Base-by-base conservation (phyloP, 2,888 invertebrate genomes). In the Branchellion lobata region DNA sequence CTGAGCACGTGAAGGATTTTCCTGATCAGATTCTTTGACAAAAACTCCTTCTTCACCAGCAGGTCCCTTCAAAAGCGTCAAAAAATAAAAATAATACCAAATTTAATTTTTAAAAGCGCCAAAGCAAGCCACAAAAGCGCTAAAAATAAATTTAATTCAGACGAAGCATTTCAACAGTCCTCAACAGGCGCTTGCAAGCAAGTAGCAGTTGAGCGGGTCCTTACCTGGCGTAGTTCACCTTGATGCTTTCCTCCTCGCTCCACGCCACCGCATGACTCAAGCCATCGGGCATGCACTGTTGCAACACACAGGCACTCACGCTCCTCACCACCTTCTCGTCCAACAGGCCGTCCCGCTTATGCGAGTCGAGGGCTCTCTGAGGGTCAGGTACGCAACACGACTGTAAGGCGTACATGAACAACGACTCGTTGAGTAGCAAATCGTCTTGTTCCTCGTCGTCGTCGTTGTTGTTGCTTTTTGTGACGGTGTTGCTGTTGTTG, bases 11-110 rank as follows among this genome's bases (percentile, higher is more conserved):
- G 11, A n/a, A 57, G 8, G n/a, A 57, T n/a, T n/a, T 57, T 57
- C 3, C 61, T 8, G n/a, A 57, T 3, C 21, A 57, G 21, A 14
- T n/a, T n/a, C 3, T 18, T 57, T 3, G 3, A 3, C 11, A 57
- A 3, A 57, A 57, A 57, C 61, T 57, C 24, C 24, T 57, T 57
- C 61, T 57, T 57, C n/a, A 57, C 61, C 61, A 57, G 24, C 61
- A 57, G 21, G 61, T 57, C 61, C 24, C 61, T 57, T 8, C 18
- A n/a, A n/a, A n/a, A n/a, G n/a, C n/a, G n/a, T n/a, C n/a, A n/a
- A n/a, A n/a, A n/a, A n/a, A n/a, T n/a, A n/a, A n/a, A n/a, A n/a
- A n/a, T n/a, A n/a, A n/a, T n/a, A n/a, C n/a, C n/a, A n/a, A n/a
- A n/a, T n/a, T n/a, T n/a, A n/a, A n/a, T n/a, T n/a, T n/a, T n/a